These are phyloP conservation scores for Plagiodera versicolora DNA, from an alignment of 2,888 invertebrate species.

Conservation along the genomic window DNA sequence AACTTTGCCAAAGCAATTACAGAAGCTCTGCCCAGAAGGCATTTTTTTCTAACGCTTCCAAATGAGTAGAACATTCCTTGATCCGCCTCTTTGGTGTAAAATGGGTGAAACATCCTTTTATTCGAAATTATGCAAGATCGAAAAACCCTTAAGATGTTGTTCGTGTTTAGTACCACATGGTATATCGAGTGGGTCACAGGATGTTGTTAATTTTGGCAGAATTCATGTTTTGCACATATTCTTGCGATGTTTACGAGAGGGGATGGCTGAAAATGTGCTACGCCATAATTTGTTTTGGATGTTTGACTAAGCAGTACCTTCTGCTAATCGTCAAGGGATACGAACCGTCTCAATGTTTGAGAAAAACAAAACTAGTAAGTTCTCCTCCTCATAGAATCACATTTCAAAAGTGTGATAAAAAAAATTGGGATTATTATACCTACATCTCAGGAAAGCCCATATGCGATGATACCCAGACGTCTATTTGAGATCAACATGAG, in stretches of 20 bases:
- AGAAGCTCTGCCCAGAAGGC: background rate
- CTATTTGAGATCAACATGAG: too few species aligned
- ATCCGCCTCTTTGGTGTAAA: background rate
- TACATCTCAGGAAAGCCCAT: too few species aligned
- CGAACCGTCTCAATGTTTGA: too few species aligned
- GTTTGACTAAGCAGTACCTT: slow-evolving; percentile 9
- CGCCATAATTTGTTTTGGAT: slow-evolving; percentile 13
- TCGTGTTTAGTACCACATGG: slow-evolving; percentile 22
- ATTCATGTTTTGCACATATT: slow-evolving; percentile 17
- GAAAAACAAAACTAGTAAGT: too few species aligned
- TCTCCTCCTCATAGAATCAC: too few species aligned
- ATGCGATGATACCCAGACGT: too few species aligned
- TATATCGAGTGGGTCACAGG: slow-evolving; percentile 13
- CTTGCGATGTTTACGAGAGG: slow-evolving; percentile 11
- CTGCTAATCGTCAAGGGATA: background rate
- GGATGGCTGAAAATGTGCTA: background rate
- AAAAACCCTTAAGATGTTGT: slow-evolving; percentile 25
- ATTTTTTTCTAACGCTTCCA: background rate
- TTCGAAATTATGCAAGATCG: slow-evolving; percentile 36
- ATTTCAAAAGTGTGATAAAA: too few species aligned
- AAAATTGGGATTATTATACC: too few species aligned
- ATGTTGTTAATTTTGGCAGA: slow-evolving; percentile 20
- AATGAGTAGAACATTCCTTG: background rate
- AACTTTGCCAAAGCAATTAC: too few species aligned
- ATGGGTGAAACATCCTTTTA: slow-evolving; percentile 10